Base-by-base conservation (phyloP, 1,140 invertebrate genomes). In the Cherax quadricarinatus region DNA sequence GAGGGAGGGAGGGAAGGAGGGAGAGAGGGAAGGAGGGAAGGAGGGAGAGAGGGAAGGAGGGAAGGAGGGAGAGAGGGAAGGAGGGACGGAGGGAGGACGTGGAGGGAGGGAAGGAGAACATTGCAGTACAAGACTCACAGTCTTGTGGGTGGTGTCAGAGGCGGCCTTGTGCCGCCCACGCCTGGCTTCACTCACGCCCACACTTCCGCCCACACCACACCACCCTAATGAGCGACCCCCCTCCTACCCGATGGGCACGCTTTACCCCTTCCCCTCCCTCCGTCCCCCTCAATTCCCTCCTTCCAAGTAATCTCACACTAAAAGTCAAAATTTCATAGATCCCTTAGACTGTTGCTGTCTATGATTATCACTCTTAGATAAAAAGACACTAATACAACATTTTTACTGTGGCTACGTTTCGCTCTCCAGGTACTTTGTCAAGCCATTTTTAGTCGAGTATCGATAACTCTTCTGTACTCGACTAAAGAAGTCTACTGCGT, bases 201-300 rank as follows among this genome's bases (percentile, higher is more conserved):
- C 51, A 83, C 81, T 83, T 83, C 81, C 81, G 81, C 81, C 81
- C 51, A 82, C 80, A 53, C 81, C 81, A 53, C 81, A 12, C 81
- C 48, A 18, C 51, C 14, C 48, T 83, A 83, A 83, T 83, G 81
- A 83, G 81, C 53, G 9, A 48, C 80, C 80, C 48, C 80, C 21
- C 21, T 3, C n/a, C 70, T 21, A 5, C 70, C 7, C 70, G n/a
- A 75, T 30, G 70, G 70, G 24, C 70, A 75, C 70, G 24, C 24
- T n/a, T n/a, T 6, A 24, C 3, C 4, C 70, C 21, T 30, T n/a
- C 70, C 24, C 7, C 14, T 5, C 70, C 70, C 49, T 49, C 78
- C 21, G 1, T 9, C 78, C 78, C 24, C 78, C 24, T 30, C 78
- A 10, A n/a, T n/a, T 41, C n/a, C 62, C 62, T 5, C 62, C 12